These are phyloP conservation scores for Harpalus rufipes DNA, from an alignment of 2,888 invertebrate genomes.

Conservation along the genomic window DNA sequence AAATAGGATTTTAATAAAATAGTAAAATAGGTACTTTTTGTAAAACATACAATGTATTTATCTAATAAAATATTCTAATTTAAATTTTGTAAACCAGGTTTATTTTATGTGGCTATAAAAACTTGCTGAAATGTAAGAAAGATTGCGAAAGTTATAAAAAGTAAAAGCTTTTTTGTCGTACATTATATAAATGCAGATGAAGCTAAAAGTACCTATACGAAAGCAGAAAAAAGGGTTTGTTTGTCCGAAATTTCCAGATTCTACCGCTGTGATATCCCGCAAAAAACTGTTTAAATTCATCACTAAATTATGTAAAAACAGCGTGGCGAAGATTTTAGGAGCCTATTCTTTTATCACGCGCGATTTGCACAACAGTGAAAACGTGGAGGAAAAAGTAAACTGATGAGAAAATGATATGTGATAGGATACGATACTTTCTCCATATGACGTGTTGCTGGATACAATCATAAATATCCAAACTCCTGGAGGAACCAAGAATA, in stretches of 20 bases:
- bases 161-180: slow-evolving; percentile 30
- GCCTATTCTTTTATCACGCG: slow-evolving; percentile 21
- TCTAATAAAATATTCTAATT: background rate
- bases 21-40: background rate
- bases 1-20: no score
- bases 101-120: slow-evolving; percentile 1
- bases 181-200: slow-evolving; percentile 41
- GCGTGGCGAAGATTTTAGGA: background rate
- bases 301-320: slow-evolving; percentile 35
- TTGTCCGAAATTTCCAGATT: slow-evolving; percentile 32
- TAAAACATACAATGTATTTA: background rate
- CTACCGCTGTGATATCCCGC: slow-evolving; percentile 6
- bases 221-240: slow-evolving; percentile 42
- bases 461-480: slow-evolving; percentile 21
- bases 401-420: background rate
- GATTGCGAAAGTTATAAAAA: slow-evolving; percentile 23
- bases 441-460: background rate
- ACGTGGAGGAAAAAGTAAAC: slow-evolving; percentile 5
- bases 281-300: slow-evolving; percentile 24
- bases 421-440: slow-evolving; percentile 7
- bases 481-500: background rate
- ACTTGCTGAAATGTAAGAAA: slow-evolving; percentile 29
- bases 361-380: slow-evolving; percentile 16
- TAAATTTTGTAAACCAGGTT: background rate
- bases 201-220: slow-evolving; percentile 22